phyloP scores from a whole-genome alignment of 2,113 vertebrate genomes.

The Lasiurus cinereus region DNA sequence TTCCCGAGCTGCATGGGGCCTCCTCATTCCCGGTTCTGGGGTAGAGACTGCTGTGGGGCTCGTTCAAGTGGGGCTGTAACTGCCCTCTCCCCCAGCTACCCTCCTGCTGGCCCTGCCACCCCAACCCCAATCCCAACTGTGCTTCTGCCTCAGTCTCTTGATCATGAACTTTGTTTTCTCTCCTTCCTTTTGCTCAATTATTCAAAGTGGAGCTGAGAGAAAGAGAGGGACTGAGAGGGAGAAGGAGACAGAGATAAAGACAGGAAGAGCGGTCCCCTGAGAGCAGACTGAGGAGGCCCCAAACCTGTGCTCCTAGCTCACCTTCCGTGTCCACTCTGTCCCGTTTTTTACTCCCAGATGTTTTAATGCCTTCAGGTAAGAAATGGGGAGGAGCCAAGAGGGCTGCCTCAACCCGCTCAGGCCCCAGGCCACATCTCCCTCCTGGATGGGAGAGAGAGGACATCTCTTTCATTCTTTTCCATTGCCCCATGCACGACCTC shows the following conservation, averaged over 20 bases:
- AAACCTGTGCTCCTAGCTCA: too few species aligned
- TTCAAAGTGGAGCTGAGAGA: constrained; percentile 28
- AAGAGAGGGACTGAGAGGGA: background rate
- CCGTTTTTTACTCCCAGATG: background rate
- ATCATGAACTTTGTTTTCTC: background rate
- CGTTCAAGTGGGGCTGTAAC: too few species aligned
- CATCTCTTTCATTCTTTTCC: background rate
- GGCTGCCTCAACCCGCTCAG: background rate
- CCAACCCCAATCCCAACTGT: background rate
- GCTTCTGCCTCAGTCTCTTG: background rate
- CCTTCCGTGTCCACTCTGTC: background rate
- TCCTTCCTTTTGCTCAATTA: background rate
- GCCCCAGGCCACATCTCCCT: background rate
- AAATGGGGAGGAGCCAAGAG: background rate
- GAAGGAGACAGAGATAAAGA: background rate
- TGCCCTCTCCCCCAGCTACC: too few species aligned
- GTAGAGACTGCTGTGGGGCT: background rate
- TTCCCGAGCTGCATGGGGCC: too few species aligned
- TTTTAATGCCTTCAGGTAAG: background rate
- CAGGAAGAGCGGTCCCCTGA: background rate
- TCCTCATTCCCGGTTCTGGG: background rate
- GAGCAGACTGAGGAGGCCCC: background rate
- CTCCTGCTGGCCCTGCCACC: background rate
- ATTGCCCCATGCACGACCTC: background rate
- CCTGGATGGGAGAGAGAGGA: background rate